These are phyloP conservation scores for Andrena camellia DNA, from an alignment of 2,888 invertebrate species.

Conservation along the genomic window DNA sequence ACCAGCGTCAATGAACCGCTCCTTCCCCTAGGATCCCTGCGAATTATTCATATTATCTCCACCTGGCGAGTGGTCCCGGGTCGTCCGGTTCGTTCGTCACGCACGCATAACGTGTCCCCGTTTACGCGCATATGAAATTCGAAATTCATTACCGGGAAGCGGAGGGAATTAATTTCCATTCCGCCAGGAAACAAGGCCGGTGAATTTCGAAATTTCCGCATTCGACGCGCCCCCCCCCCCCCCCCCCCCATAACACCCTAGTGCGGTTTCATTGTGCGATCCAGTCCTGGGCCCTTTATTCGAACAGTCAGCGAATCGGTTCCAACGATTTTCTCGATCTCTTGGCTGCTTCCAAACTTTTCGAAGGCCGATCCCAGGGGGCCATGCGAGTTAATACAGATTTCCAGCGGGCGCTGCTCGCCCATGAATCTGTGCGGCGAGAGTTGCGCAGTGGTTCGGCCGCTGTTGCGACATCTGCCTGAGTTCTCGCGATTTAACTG, in stretches of 20 bases:
- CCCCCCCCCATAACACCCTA: neutral
- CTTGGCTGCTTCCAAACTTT: neutral
- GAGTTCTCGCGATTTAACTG: too few species aligned
- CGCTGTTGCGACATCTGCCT: neutral
- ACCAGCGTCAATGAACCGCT: conserved; percentile 4
- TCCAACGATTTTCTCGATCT: conserved; percentile 21
- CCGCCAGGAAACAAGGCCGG: conserved; percentile 17
- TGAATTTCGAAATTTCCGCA: conserved; percentile 34
- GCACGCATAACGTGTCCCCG: conserved; percentile 3
- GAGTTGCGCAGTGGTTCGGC: neutral
- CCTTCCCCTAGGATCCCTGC: neutral
- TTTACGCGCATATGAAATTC: conserved; percentile 13
- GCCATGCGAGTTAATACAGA: conserved; percentile 10
- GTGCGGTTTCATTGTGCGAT: neutral
- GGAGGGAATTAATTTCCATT: conserved; percentile 39
- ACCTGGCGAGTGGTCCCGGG: neutral
- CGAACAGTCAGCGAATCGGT: neutral
- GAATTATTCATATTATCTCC: conserved; percentile 23
- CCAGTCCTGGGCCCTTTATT: conserved; percentile 9
- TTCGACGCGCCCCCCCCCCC: neutral
- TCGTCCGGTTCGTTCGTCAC: conserved; percentile 1
- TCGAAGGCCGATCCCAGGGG: neutral
- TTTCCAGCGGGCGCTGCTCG: neutral
- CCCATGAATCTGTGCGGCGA: neutral
- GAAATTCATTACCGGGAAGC: conserved; percentile 34